Conservation (phyloP, 2,797 vertebrate genomes). For the Miichthys miiuy region DNA sequence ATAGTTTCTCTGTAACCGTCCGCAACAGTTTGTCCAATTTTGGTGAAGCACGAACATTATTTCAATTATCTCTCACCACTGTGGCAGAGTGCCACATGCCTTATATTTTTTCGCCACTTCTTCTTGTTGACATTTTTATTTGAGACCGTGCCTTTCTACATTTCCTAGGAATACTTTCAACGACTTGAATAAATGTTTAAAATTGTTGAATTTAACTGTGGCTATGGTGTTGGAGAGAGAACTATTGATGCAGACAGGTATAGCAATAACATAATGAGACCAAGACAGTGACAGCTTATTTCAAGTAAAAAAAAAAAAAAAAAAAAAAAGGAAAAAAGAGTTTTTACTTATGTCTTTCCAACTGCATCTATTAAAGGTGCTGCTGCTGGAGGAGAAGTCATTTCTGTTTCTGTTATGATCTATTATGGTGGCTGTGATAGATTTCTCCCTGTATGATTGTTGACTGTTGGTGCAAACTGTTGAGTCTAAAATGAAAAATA, state of each 20-base stretch:
- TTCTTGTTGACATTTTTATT: conserved; percentile 12
- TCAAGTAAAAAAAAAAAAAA: neutral
- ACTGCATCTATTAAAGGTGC: conserved; percentile 50
- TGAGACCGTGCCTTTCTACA: conserved; percentile 16
- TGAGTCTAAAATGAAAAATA: conserved; percentile 13
- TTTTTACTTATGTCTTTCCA: conserved; percentile 48
- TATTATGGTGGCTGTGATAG: conserved; percentile 20
- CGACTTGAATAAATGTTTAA: conserved; percentile 20
- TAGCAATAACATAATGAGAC: conserved; percentile 44
- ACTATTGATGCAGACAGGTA: conserved; percentile 31
- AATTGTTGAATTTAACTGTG: conserved; percentile 33
- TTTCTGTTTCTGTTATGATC: conserved; percentile 31
- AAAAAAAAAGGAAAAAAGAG: neutral
- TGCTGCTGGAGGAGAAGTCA: conserved; percentile 24
- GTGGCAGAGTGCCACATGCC: conserved; percentile 12
- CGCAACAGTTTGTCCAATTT: neutral
- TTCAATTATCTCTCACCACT: conserved; percentile 23
- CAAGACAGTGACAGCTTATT: conserved; percentile 24
- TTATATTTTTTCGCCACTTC: neutral
- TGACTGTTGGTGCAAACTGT: conserved; percentile 17
- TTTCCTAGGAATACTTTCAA: conserved; percentile 41
- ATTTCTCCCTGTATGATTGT: conserved; percentile 18
- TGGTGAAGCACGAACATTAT: conserved; percentile 19
- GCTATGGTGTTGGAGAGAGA: neutral
- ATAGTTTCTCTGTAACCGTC: conserved; percentile 12